A percentile compares a stretch with the other conserved stretches of the same genome.
phyloP scores from a whole-genome alignment of 2,888 invertebrate genomes.

The Prosopocoilus inquinatus region DNA sequence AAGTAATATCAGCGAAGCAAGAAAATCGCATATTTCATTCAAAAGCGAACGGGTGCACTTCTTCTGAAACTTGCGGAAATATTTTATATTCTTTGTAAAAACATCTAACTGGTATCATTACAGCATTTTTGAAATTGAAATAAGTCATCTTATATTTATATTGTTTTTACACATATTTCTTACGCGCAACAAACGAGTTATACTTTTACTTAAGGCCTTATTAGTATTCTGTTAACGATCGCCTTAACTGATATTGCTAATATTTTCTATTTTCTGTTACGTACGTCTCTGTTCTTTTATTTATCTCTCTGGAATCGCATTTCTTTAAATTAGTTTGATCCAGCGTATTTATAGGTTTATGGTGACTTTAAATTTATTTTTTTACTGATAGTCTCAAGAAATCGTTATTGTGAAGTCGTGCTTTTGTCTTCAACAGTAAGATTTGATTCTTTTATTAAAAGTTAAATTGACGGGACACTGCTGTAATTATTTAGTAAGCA shows the following conservation, averaged over 20 bases:
- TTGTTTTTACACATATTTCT: constrained; percentile 17
- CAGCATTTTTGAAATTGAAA: constrained; percentile 23
- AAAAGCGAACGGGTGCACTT: not conserved
- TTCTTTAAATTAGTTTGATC: not conserved
- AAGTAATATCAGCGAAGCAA: no score
- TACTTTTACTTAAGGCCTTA: constrained; percentile 14
- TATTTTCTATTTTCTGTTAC: constrained; percentile 18
- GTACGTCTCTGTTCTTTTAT: constrained; percentile 2
- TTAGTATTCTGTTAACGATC: constrained; percentile 18
- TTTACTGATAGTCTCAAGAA: no score
- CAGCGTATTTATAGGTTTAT: not conserved
- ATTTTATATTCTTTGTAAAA: constrained; percentile 18
- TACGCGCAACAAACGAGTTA: constrained; percentile 7
- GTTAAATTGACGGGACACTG: no score
- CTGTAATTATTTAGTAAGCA: no score
- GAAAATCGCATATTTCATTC: no score
- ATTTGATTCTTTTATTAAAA: no score
- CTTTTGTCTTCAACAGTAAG: no score
- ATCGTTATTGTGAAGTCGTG: no score
- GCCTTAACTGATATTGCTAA: constrained; percentile 22
- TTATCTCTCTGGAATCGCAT: not conserved
- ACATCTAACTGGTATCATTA: constrained; percentile 14
- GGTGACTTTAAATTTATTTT: not conserved
- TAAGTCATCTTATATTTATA: constrained; percentile 25
- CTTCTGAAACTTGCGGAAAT: constrained; percentile 22